Conservation (phyloP, 2,888 invertebrate species). For the Balanococcus diminutus region DNA sequence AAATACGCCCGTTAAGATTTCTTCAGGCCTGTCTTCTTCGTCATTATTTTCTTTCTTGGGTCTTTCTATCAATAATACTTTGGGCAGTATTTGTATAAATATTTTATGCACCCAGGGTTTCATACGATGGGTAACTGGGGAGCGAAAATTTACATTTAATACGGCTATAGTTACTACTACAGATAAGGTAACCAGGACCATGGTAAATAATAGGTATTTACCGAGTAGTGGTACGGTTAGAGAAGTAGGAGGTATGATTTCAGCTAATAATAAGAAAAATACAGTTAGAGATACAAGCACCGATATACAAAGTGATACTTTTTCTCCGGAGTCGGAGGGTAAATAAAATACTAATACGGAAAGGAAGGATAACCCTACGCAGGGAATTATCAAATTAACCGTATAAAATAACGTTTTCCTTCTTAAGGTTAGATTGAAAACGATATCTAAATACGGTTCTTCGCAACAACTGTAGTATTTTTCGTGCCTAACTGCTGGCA, state of each 20-base stretch:
- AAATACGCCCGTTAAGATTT: slow-evolving; percentile 39
- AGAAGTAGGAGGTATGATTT: slow-evolving; percentile 93
- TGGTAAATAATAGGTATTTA: slow-evolving; percentile 90
- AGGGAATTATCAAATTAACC: slow-evolving; percentile 95
- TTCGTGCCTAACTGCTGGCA: slow-evolving; percentile 87
- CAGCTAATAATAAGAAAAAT: slow-evolving; percentile 90
- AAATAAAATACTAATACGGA: slow-evolving; percentile 97
- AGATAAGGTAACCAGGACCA: slow-evolving; percentile 91
- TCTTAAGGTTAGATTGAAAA: slow-evolving; percentile 93
- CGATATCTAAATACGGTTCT: slow-evolving; percentile 96
- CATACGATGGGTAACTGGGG: slow-evolving; percentile 91
- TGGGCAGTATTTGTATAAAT: slow-evolving; percentile 76
- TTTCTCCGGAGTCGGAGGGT: slow-evolving; percentile 97
- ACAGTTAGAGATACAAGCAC: slow-evolving; percentile 91
- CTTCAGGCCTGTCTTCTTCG: slow-evolving; percentile 54
- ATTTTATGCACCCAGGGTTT: slow-evolving; percentile 78
- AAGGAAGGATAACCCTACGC: slow-evolving; percentile 94
- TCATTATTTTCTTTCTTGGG: slow-evolving; percentile 72
- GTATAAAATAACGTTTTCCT: slow-evolving; percentile 97
- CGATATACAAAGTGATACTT: slow-evolving; percentile 94
- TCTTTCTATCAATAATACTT: slow-evolving; percentile 84
- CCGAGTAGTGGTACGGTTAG: slow-evolving; percentile 89
- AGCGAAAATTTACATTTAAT: slow-evolving; percentile 86
- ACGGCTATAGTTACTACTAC: slow-evolving; percentile 93
- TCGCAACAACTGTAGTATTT: slow-evolving; percentile 96